Evolutionary conservation across 1,140 invertebrate species (phyloP).

Genomic region (Drosophila prosaltans): DNA sequence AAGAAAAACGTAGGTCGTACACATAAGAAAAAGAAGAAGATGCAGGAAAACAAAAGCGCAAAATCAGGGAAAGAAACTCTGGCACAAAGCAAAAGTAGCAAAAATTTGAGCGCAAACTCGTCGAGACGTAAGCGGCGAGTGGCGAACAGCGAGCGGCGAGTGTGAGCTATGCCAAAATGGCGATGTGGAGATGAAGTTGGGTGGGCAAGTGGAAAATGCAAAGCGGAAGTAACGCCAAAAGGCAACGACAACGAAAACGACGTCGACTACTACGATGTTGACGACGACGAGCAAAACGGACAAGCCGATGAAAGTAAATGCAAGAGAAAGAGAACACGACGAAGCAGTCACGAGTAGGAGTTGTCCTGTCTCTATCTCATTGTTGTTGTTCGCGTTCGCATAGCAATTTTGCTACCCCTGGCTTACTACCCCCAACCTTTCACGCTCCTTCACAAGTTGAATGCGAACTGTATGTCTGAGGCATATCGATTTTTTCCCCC

Average conservation of each 20-base stretch:
- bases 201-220: constrained; percentile 52
- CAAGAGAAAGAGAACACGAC: constrained; percentile 43
- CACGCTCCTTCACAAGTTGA: constrained; percentile 16
- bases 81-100: constrained; percentile 70
- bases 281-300: constrained; percentile 49
- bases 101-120: constrained; percentile 77
- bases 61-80: constrained; percentile 67
- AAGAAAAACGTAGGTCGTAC: constrained; percentile 22
- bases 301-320: constrained; percentile 68
- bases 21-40: constrained; percentile 8
- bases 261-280: constrained; percentile 6
- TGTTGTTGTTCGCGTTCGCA: constrained; percentile 30
- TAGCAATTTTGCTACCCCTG: constrained; percentile 75
- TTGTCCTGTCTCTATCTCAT: constrained; percentile 27
- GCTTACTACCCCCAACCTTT: constrained; percentile 45
- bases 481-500: constrained; percentile 77
- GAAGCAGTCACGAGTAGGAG: constrained; percentile 21
- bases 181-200: constrained; percentile 4
- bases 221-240: constrained; percentile 55
- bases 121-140: constrained; percentile 17
- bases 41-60: constrained; percentile 56
- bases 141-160: constrained; percentile 24
- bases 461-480: constrained; percentile 69
- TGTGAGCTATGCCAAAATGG: constrained; percentile 39
- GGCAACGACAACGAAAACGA: constrained; percentile 29